Evolutionary conservation across 2,888 invertebrate genomes (phyloP).

Genomic region (Hermaeophaga mercurialis): DNA sequence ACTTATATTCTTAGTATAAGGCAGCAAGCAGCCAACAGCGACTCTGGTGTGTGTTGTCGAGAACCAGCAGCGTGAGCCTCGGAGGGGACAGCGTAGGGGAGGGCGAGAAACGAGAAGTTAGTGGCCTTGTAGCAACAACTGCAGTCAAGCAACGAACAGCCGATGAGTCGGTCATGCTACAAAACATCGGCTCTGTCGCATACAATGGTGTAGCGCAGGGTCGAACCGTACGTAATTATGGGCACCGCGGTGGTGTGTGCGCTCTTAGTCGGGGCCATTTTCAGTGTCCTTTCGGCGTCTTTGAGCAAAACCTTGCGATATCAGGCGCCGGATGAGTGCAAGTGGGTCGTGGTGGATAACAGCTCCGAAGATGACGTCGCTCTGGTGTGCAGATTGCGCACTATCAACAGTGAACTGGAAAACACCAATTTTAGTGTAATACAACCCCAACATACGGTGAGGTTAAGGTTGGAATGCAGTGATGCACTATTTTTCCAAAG

Average conservation of each 20-base stretch:
- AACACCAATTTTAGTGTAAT: conserved; percentile 84
- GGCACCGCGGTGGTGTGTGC: conserved; percentile 65
- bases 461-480: conserved; percentile 77
- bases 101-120: conserved; percentile 56
- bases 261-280: conserved; percentile 65
- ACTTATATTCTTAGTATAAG: conserved; percentile 46
- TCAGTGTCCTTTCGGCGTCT: conserved; percentile 65
- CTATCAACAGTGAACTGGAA: conserved; percentile 81
- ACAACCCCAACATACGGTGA: conserved; percentile 79
- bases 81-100: conserved; percentile 41
- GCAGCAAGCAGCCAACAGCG: conserved; percentile 17
- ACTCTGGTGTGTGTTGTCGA: conserved; percentile 23
- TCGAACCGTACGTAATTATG: conserved; percentile 46
- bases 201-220: conserved; percentile 49
- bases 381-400: conserved; percentile 73
- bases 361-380: conserved; percentile 69
- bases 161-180: conserved; percentile 61
- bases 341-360: conserved; percentile 74
- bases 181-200: conserved; percentile 43
- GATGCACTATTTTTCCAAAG: conserved; percentile 82
- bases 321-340: conserved; percentile 82
- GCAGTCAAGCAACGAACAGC: conserved; percentile 63
- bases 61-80: conserved; percentile 45
- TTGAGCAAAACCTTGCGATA: conserved; percentile 69
- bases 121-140: conserved; percentile 58